These are phyloP conservation scores for Lobophora halterata DNA, from an alignment of 2,888 invertebrate species.

Conservation along the genomic window DNA sequence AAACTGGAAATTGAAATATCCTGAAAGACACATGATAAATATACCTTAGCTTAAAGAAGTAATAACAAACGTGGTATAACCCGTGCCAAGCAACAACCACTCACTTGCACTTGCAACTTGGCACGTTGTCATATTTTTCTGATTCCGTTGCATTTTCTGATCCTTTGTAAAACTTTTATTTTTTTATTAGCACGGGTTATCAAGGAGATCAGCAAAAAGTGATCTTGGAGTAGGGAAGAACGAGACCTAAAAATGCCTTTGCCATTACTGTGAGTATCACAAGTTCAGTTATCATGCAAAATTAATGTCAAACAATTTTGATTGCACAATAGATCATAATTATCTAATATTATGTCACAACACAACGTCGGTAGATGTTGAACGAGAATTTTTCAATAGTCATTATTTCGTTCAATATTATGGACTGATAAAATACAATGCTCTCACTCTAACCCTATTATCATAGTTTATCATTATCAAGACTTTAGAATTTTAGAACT, in stretches of 20 bases:
- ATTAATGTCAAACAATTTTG: constrained; percentile 7
- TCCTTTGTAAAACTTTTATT: too few relatives aligned
- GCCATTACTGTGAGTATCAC: constrained; percentile 11
- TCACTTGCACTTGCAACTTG: too few relatives aligned
- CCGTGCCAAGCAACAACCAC: too few relatives aligned
- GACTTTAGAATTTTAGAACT: constrained; percentile 50
- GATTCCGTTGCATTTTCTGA: too few relatives aligned
- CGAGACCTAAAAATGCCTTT: constrained; percentile 1
- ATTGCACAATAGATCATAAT: constrained; percentile 2
- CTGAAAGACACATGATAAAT: constrained; percentile 47
- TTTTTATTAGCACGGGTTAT: too few relatives aligned
- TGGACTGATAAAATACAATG: constrained; percentile 30
- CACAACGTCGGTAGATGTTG: constrained; percentile 7
- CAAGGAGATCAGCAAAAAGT: too few relatives aligned
- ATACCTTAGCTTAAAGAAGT: constrained; percentile 47
- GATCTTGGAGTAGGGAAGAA: constrained; percentile 25
- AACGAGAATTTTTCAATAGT: constrained; percentile 4
- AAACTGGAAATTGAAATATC: constrained; percentile 45
- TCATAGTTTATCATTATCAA: constrained; percentile 58
- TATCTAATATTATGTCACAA: constrained; percentile 6
- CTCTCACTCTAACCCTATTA: constrained; percentile 54
- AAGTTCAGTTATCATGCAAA: constrained; percentile 3
- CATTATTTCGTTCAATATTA: constrained; percentile 15
- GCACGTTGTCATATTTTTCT: too few relatives aligned
- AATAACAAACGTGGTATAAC: constrained; percentile 46